phyloP scores from a whole-genome alignment of 2,888 invertebrate genomes.

The Sisyra terminalis region DNA sequence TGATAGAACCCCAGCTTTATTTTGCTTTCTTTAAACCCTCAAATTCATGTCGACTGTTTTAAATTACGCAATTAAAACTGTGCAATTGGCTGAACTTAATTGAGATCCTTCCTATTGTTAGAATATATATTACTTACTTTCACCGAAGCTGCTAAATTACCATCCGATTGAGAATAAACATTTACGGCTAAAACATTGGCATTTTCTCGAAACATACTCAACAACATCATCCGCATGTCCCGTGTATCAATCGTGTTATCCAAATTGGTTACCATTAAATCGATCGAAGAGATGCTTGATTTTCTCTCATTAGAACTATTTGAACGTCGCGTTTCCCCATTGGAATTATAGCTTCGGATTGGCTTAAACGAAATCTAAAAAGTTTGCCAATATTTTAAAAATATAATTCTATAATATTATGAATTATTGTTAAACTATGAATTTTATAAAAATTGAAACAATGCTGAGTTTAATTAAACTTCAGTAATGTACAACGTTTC shows the following conservation, averaged over 20 bases:
- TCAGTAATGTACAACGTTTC: no score
- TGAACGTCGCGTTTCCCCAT: not conserved
- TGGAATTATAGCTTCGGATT: conserved; percentile 6
- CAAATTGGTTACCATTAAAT: conserved; percentile 49
- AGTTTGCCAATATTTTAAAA: not conserved
- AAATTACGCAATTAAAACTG: no score
- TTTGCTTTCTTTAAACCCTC: no score
- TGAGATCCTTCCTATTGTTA: no score
- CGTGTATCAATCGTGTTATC: conserved; percentile 49
- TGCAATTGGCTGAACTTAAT: no score
- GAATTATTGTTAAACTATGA: no score
- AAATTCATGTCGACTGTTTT: no score
- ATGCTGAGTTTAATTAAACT: no score
- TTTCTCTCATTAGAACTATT: not conserved
- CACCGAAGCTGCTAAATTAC: conserved; percentile 50
- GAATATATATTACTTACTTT: conserved; percentile 43
- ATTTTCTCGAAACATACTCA: conserved; percentile 44
- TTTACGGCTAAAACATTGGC: conserved; percentile 37
- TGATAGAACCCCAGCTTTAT: no score
- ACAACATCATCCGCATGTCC: conserved; percentile 45
- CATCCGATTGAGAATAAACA: conserved; percentile 46
- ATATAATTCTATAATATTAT: not conserved
- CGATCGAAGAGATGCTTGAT: conserved; percentile 26
- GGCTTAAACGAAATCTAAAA: conserved; percentile 5
- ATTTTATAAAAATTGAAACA: no score